phyloP scores from a whole-genome alignment of 2,797 vertebrate species.

The Danionella dracula region DNA sequence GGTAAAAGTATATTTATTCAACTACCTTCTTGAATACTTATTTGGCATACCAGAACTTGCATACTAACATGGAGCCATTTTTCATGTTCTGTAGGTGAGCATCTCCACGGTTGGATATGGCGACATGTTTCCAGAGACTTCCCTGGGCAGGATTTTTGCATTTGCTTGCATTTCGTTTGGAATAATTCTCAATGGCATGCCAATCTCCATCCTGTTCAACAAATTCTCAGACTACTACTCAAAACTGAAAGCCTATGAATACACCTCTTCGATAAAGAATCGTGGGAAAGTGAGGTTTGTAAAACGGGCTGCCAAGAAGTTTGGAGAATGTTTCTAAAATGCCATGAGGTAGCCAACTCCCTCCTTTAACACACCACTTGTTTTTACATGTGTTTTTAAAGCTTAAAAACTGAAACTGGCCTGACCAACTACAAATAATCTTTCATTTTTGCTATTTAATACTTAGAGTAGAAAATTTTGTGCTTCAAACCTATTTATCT shows the following conservation, averaged over 20 bases:
- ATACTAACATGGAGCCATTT: background rate
- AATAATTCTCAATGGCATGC: constrained; percentile 79
- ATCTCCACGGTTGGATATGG: constrained; percentile 78
- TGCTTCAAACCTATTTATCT: no score
- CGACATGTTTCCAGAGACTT: constrained; percentile 68
- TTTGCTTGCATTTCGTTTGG: constrained; percentile 76
- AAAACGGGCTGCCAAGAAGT: constrained; percentile 50
- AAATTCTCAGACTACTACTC: constrained; percentile 79
- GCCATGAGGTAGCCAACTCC: background rate
- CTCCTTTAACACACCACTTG: background rate
- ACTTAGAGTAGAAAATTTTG: no score
- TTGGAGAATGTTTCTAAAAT: constrained; percentile 47
- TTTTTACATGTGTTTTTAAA: no score
- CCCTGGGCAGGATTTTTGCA: constrained; percentile 67
- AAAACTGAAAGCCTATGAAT: constrained; percentile 71
- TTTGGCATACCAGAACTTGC: background rate
- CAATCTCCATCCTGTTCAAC: constrained; percentile 78
- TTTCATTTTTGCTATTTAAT: no score
- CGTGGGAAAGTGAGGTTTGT: constrained; percentile 56
- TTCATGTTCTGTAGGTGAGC: constrained; percentile 66
- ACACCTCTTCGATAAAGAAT: constrained; percentile 50
- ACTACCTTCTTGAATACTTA: no score
- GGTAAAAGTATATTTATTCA: no score
- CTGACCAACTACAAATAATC: no score
- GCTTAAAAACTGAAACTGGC: no score